Conservation (phyloP, 2,113 vertebrate genomes). For the Pteruthius melanotis region DNA sequence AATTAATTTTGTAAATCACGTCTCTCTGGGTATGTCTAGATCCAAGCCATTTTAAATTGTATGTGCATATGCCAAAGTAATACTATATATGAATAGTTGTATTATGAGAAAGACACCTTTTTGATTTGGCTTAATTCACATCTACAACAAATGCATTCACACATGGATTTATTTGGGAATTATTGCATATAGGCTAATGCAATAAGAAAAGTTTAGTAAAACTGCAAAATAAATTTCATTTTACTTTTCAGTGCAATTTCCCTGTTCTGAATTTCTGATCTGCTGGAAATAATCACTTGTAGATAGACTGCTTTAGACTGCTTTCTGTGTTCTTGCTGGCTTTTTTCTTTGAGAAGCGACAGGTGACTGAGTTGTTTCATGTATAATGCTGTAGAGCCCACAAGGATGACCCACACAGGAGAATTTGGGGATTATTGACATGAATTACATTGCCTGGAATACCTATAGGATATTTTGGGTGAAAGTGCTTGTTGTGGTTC, state of each 20-base stretch:
- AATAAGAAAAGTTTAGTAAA: background rate
- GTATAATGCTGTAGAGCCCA: background rate
- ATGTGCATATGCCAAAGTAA: background rate
- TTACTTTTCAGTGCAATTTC: background rate
- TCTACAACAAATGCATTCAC: background rate
- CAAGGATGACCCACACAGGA: background rate
- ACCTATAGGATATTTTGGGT: background rate
- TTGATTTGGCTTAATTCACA: background rate
- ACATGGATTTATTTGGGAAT: background rate
- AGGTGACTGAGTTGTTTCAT: background rate
- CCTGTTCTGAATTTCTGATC: background rate
- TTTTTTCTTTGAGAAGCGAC: background rate
- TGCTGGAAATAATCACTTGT: background rate
- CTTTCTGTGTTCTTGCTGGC: background rate
- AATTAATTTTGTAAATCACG: background rate
- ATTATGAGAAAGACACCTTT: background rate
- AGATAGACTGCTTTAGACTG: background rate
- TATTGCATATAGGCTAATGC: background rate
- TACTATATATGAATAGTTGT: background rate
- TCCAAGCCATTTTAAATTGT: background rate
- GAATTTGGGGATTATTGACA: background rate
- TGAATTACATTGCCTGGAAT: background rate
- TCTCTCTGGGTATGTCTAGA: background rate
- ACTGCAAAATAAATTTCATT: background rate
- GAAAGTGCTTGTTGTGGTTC: background rate